These are phyloP conservation scores for Microcebus tavaratra DNA, from an alignment of 2,113 vertebrate species.

Conservation along the genomic window DNA sequence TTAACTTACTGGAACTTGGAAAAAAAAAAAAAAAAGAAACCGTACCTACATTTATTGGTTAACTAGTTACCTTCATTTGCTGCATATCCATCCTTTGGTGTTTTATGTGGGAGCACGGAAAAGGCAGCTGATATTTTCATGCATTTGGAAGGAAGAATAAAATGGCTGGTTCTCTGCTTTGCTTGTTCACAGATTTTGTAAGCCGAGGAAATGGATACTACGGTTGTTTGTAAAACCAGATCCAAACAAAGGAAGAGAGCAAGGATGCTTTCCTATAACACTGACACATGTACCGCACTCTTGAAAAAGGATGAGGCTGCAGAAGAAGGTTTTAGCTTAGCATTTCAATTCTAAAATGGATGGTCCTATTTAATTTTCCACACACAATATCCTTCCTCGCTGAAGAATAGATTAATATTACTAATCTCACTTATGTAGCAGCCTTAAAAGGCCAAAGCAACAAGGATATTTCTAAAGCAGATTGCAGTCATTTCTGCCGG, in stretches of 20 bases:
- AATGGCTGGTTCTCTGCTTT: constrained; percentile 73
- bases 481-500: constrained; percentile 67
- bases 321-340: constrained; percentile 75
- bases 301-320: constrained; percentile 70
- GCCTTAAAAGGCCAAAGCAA: constrained; percentile 72
- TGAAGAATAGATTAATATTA: constrained; percentile 82
- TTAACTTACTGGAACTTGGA: background rate
- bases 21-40: background rate
- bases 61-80: constrained; percentile 67
- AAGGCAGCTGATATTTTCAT: constrained; percentile 76
- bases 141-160: constrained; percentile 74
- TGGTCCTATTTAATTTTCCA: constrained; percentile 74
- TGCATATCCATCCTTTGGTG: constrained; percentile 59
- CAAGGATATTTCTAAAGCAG: constrained; percentile 65
- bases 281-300: constrained; percentile 64
- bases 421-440: constrained; percentile 81
- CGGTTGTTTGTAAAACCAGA: constrained; percentile 77
- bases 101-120: constrained; percentile 51
- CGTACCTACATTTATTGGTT: constrained; percentile 38
- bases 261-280: constrained; percentile 70
- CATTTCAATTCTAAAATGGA: constrained; percentile 83
- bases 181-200: constrained; percentile 64
- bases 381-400: constrained; percentile 70
- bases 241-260: constrained; percentile 80
- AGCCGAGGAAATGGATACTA: constrained; percentile 64